Percentiles rank a stretch among this genome's conserved stretches.
Evolutionary conservation across 30 jellyfish, hydroid and myxozoan genomes (phyloP).

Genomic region (Cassiopea andromeda): DNA sequence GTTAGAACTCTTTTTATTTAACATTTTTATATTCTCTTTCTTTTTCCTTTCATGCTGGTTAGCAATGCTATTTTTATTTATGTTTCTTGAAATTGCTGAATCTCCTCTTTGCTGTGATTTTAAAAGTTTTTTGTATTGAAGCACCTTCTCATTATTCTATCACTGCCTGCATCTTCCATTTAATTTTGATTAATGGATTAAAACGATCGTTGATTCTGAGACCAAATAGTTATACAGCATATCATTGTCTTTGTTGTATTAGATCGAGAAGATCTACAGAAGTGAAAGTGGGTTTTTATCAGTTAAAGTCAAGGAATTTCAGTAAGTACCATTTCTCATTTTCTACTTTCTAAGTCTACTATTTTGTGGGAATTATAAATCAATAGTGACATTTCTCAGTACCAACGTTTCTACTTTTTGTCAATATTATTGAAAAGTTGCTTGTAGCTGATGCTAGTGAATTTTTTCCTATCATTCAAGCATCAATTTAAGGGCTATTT

Average conservation of each 20-base stretch:
- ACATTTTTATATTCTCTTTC: not conserved
- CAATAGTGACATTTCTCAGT: not conserved
- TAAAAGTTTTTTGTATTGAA: no score
- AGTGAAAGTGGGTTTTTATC: constrained; percentile 48
- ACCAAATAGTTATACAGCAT: not conserved
- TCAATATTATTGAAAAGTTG: no score
- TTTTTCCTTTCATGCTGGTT: not conserved
- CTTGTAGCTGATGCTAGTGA: no score
- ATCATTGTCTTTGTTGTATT: not conserved
- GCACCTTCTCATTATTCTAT: not conserved
- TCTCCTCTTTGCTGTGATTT: not conserved
- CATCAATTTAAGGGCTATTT: no score
- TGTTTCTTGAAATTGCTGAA: not conserved
- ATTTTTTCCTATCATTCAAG: no score
- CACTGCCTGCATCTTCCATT: not conserved
- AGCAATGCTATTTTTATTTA: no score
- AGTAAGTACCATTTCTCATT: constrained; percentile 6
- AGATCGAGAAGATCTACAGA: constrained; percentile 30
- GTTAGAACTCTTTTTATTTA: not conserved
- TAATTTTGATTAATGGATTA: not conserved
- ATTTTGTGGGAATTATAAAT: not conserved
- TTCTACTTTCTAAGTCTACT: not conserved
- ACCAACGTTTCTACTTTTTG: no score
- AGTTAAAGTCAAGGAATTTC: constrained; percentile 30
- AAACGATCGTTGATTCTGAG: not conserved